Evolutionary conservation across 2,113 vertebrate species (phyloP).

Genomic region (Ochotona princeps): DNA sequence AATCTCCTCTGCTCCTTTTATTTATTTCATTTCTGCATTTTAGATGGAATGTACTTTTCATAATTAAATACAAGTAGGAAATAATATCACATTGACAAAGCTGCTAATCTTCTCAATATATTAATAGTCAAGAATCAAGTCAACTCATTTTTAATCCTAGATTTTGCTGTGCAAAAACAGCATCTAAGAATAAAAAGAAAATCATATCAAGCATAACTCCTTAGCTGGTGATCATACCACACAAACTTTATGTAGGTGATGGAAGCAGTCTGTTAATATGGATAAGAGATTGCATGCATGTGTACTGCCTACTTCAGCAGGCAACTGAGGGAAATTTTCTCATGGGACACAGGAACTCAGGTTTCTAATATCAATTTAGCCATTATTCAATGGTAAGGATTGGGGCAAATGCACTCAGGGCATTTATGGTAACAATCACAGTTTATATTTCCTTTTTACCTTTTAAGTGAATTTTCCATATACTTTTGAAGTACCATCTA

Average conservation of each 20-base stretch:
- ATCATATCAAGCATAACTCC: constrained; percentile 76
- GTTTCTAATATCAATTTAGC: background rate
- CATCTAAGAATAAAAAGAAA: constrained; percentile 79
- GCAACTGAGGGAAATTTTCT: background rate
- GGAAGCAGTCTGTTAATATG: background rate
- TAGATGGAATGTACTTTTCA: constrained; percentile 77
- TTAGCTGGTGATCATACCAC: background rate
- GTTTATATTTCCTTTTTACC: too few species aligned
- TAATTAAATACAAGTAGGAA: constrained; percentile 84
- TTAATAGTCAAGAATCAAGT: constrained; percentile 81
- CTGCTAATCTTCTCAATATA: constrained; percentile 84
- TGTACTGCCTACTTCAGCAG: background rate
- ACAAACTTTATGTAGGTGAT: background rate
- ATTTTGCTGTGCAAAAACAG: constrained; percentile 74
- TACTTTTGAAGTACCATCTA: background rate
- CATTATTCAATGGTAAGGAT: background rate
- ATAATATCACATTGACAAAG: constrained; percentile 79
- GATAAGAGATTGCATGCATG: background rate
- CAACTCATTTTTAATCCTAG: constrained; percentile 81
- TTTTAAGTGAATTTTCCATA: too few species aligned
- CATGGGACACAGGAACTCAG: constrained; percentile 16
- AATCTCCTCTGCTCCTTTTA: constrained; percentile 77
- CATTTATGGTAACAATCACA: background rate
- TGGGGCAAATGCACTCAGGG: background rate
- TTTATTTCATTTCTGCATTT: constrained; percentile 80